Evolutionary conservation across 2,888 invertebrate genomes (phyloP), one percentile per base, ranked within the genome.

Genomic region (Euclidia mi): DNA sequence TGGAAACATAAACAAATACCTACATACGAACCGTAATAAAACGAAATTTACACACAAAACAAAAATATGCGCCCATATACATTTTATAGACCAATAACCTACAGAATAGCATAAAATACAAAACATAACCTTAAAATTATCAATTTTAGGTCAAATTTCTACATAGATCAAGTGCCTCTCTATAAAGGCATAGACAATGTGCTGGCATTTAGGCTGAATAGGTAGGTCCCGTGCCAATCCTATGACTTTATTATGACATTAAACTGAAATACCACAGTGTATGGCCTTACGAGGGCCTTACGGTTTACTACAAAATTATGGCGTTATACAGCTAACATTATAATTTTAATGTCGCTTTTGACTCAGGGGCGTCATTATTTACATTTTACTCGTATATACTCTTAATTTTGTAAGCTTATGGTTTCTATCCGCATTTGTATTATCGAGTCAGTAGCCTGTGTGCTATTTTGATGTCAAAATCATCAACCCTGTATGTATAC

Each of bases 261-360:
- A 71, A 65, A 81, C 79, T 79, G 78, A 84, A 84, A 84, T 84
- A 81, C 75, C 84, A 71, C 42, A 61, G 47, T 18, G 61, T 53
- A 49, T 53, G 69, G 75, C 76, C 74, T 78, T 67, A 25, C n/a
- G n/a, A 49, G 53, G 69, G 75, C 76, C 74, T 25, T 34, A 25
- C 20, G 9, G 29, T 35, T 50, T 56, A 68, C 51, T 56, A 48
- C 45, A 48, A 63, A 75, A 55, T 72, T 74, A 64, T 70, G 32
- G 17, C 35, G 34, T 7, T 25, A 25, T 25, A 20, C 6, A 3
- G 20, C 18, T 37, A 46, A 15, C 49, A 38, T 46, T 49, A 28
- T 38, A 12, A 12, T 14, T 10, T 20, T n/a, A 28, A 37, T 18
- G 35, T 43, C 31, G 7, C 28, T n/a, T n/a, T n/a, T 25, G 20